These are phyloP conservation scores for Gymnothorax reevesii DNA, from an alignment of 2,797 vertebrate genomes.

Conservation along the genomic window DNA sequence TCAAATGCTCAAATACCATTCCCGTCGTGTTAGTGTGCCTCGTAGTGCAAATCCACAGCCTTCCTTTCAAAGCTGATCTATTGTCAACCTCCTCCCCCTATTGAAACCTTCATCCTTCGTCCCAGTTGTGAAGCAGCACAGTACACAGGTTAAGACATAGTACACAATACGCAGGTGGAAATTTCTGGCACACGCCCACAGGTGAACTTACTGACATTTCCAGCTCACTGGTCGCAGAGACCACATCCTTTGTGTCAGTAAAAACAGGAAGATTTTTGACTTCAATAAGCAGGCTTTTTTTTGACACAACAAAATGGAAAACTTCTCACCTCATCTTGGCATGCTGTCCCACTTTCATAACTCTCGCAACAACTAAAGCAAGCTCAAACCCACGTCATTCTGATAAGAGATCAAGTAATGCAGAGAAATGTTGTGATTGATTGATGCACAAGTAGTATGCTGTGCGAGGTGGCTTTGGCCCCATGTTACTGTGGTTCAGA, in stretches of 20 bases:
- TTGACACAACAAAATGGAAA: too few species aligned
- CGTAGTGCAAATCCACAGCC: not conserved
- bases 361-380: too few species aligned
- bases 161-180: not conserved
- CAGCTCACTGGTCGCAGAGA: not conserved
- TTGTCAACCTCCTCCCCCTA: not conserved
- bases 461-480: too few species aligned
- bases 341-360: too few species aligned
- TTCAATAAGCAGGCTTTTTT: too few species aligned
- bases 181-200: not conserved
- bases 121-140: not conserved
- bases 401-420: not conserved
- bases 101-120: too few species aligned
- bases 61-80: not conserved
- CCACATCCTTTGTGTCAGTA: too few species aligned
- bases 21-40: not conserved
- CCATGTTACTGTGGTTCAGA: not conserved
- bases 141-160: not conserved
- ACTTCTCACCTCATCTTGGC: too few species aligned
- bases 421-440: not conserved
- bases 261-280: too few species aligned
- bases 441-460: not conserved
- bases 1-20: not conserved
- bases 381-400: too few species aligned
- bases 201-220: not conserved